Evolutionary conservation across 2,113 vertebrate species (phyloP).

Genomic region (Pelecanoides urinatrix): DNA sequence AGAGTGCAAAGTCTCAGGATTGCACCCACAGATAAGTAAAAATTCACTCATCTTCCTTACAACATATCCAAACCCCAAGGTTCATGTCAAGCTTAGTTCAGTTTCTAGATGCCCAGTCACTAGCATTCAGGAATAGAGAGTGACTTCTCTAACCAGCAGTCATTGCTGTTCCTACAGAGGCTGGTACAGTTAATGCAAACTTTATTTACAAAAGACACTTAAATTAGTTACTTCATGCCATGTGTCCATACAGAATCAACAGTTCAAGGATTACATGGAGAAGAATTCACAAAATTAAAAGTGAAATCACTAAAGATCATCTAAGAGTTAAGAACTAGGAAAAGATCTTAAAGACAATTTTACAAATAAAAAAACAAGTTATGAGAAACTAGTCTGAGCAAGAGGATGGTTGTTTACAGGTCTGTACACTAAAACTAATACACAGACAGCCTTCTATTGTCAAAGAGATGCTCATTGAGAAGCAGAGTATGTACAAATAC

Average conservation of each 20-base stretch:
- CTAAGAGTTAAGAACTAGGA: conserved; percentile 78
- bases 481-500: conserved; percentile 83
- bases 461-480: conserved; percentile 71
- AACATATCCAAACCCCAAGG: not conserved
- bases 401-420: conserved; percentile 77
- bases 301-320: conserved; percentile 69
- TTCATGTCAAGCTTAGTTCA: not conserved
- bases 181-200: conserved; percentile 84
- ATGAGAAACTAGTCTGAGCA: conserved; percentile 69
- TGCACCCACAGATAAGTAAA: not conserved
- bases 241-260: conserved; percentile 87
- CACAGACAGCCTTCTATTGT: conserved; percentile 77
- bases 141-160: conserved; percentile 41
- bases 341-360: conserved; percentile 70
- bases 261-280: conserved; percentile 77
- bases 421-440: conserved; percentile 85
- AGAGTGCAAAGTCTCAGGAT: not conserved
- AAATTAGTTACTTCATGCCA: conserved; percentile 91
- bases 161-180: conserved; percentile 56
- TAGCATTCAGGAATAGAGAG: conserved; percentile 33
- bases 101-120: conserved; percentile 16
- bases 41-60: not conserved
- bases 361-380: conserved; percentile 74
- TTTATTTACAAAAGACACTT: conserved; percentile 96
- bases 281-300: conserved; percentile 78